These are phyloP conservation scores for Malurus alboscapulatus DNA, from an alignment of 2,113 vertebrate genomes.

Conservation along the genomic window DNA sequence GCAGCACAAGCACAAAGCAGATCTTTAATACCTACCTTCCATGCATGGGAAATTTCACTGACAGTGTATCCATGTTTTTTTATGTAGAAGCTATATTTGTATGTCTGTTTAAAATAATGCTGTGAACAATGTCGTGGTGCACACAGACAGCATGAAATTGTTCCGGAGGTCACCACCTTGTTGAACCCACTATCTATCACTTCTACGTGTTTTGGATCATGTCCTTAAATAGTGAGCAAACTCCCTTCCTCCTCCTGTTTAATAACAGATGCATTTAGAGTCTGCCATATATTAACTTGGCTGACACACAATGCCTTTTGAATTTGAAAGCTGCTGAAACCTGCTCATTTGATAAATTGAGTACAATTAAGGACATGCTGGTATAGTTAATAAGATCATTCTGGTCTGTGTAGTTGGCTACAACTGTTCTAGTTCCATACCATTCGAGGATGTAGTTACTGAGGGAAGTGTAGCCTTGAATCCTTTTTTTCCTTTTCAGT, in stretches of 20 bases:
- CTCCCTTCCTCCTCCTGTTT: neutral
- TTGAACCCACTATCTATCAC: neutral
- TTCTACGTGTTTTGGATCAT: neutral
- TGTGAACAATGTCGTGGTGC: neutral
- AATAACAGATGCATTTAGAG: neutral
- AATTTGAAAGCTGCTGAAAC: slow-evolving; percentile 68
- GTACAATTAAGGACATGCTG: slow-evolving; percentile 55
- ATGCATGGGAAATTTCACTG: neutral
- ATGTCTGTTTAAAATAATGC: neutral
- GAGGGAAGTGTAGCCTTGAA: neutral
- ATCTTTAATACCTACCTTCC: neutral
- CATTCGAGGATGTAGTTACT: slow-evolving; percentile 49
- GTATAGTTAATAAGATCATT: slow-evolving; percentile 65
- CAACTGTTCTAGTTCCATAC: neutral
- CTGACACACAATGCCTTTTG: slow-evolving; percentile 59
- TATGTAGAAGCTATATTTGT: neutral
- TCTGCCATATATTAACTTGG: slow-evolving; percentile 55
- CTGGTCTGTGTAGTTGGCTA: slow-evolving; percentile 37
- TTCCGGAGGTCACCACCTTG: neutral
- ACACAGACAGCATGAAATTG: neutral
- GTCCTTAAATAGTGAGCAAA: neutral
- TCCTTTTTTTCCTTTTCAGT: neutral
- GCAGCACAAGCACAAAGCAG: neutral
- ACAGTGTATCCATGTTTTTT: neutral
- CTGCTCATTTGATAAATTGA: slow-evolving; percentile 68